Evolutionary conservation across 2,113 vertebrate genomes (phyloP).

Genomic region (Irena cyanogastra): DNA sequence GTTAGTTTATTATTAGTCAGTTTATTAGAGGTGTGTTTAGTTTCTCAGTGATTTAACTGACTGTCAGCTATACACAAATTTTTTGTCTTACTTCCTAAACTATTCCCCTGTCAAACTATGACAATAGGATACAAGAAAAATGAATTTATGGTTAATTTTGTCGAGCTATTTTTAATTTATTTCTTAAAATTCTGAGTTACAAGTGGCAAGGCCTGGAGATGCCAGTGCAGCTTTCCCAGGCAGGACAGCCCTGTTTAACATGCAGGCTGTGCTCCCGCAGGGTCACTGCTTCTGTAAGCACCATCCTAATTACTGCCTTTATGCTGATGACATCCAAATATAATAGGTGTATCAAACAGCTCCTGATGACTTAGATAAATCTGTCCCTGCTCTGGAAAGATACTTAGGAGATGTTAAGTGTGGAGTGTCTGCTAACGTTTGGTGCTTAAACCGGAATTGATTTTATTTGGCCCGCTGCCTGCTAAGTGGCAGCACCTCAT

Average conservation of each 20-base stretch:
- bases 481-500: neutral
- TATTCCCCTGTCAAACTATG: too few species aligned
- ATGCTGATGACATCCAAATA: slow-evolving; percentile 26
- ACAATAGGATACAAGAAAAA: neutral
- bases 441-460: neutral
- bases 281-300: neutral
- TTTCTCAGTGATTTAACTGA: too few species aligned
- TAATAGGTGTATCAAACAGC: slow-evolving; percentile 4
- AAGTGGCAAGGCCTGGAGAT: neutral
- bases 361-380: slow-evolving; percentile 2
- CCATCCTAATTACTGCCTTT: slow-evolving; percentile 5
- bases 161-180: neutral
- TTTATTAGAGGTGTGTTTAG: too few species aligned
- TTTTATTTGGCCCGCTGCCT: slow-evolving; percentile 14
- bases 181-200: neutral
- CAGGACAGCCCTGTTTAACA: neutral
- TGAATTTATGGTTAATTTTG: neutral
- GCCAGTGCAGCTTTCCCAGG: neutral
- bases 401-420: neutral
- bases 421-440: neutral
- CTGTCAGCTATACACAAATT: too few species aligned
- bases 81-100: too few species aligned
- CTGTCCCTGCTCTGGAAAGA: neutral
- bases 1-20: too few species aligned
- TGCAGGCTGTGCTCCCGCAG: neutral